A percentile compares a stretch with the other conserved stretches of the same genome.
phyloP scores from a whole-genome alignment of 2,888 invertebrate species.

The Gandaritis pyraliata region DNA sequence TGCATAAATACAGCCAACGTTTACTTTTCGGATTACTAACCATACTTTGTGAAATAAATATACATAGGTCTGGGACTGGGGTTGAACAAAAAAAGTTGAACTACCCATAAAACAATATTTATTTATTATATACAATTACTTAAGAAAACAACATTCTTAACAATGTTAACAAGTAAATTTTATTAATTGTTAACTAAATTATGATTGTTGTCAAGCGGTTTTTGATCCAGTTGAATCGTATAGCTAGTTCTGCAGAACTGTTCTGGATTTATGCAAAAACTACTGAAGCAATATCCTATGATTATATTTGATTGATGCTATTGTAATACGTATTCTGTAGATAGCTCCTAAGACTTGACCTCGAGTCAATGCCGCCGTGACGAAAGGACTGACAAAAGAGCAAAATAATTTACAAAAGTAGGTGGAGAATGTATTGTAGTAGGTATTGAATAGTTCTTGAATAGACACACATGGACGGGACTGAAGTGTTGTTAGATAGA shows the following conservation, averaged over 20 bases:
- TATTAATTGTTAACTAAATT: slow-evolving; percentile 1
- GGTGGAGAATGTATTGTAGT: slow-evolving; percentile 19
- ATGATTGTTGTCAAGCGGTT: neutral
- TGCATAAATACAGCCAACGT: too few relatives aligned
- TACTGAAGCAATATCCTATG: slow-evolving; percentile 34
- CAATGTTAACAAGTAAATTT: too few relatives aligned
- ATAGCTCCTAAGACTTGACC: slow-evolving; percentile 53
- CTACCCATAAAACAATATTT: too few relatives aligned
- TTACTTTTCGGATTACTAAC: too few relatives aligned
- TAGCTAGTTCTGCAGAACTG: neutral
- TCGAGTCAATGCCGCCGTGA: slow-evolving; percentile 59
- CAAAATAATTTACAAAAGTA: slow-evolving; percentile 52
- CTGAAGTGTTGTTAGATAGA: slow-evolving; percentile 43
- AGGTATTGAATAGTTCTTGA: slow-evolving; percentile 11
- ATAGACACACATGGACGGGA: slow-evolving; percentile 48
- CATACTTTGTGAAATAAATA: too few relatives aligned
- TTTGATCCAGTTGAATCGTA: neutral
- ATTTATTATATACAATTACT: too few relatives aligned
- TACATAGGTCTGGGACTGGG: too few relatives aligned
- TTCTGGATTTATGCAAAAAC: slow-evolving; percentile 26
- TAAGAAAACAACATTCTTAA: too few relatives aligned
- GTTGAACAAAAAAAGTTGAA: too few relatives aligned
- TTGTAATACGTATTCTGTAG: slow-evolving; percentile 45
- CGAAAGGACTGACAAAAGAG: slow-evolving; percentile 58
- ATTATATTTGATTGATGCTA: slow-evolving; percentile 39